A percentile compares a stretch with the other conserved stretches of the same genome.
phyloP scores from a whole-genome alignment of 2,113 vertebrate species.

The Donacobius atricapilla region DNA sequence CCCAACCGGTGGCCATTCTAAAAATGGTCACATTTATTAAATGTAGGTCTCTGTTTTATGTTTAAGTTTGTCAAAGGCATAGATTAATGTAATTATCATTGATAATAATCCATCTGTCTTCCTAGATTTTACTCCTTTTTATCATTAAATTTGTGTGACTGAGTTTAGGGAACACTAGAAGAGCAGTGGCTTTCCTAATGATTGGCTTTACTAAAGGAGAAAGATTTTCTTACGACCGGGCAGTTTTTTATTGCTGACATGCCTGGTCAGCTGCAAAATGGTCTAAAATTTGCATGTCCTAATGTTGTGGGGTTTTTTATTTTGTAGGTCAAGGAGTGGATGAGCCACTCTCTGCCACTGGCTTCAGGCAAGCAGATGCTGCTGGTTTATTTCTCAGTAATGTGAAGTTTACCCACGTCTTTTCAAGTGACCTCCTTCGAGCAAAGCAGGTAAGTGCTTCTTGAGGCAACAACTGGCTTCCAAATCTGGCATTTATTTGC shows the following conservation, averaged over 20 bases:
- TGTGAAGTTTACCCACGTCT: conserved; percentile 82
- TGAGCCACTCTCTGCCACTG: conserved; percentile 83
- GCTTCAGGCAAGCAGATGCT: conserved; percentile 83
- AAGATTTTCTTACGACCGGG: background rate
- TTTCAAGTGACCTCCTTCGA: conserved; percentile 86
- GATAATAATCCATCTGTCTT: background rate
- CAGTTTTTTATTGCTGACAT: background rate
- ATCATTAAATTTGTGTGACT: background rate
- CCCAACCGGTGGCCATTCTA: background rate
- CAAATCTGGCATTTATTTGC: background rate
- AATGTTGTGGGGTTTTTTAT: background rate
- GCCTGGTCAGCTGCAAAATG: background rate
- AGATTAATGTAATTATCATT: background rate
- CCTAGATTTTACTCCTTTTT: background rate
- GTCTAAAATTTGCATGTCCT: background rate
- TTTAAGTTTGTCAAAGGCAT: background rate
- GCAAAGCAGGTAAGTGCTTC: conserved; percentile 81
- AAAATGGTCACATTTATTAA: background rate
- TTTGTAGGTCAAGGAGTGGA: conserved; percentile 90
- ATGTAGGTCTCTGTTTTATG: background rate
- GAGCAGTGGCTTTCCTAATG: background rate
- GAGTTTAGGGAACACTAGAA: background rate
- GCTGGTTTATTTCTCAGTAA: conserved; percentile 83
- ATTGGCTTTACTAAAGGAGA: background rate
- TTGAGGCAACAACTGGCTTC: background rate